phyloP scores from a whole-genome alignment of 2,113 vertebrate genomes.

The Ramphastos sulfuratus region DNA sequence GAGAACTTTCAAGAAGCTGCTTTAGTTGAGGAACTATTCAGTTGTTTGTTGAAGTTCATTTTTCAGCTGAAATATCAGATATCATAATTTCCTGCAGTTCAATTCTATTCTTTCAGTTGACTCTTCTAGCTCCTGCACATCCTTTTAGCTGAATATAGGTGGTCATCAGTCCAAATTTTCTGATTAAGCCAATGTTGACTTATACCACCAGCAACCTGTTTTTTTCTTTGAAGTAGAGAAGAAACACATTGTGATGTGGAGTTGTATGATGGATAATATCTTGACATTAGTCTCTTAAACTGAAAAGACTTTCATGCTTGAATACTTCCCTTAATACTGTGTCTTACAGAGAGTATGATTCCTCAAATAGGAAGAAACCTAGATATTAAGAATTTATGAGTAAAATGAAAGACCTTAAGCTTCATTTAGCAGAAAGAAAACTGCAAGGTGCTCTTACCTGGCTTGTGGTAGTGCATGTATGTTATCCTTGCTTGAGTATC shows the following conservation, averaged over 20 bases:
- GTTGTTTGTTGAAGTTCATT: background rate
- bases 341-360: background rate
- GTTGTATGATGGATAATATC: background rate
- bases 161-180: background rate
- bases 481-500: background rate
- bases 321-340: background rate
- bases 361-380: background rate
- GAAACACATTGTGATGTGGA: background rate
- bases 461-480: rapidly evolving
- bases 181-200: background rate
- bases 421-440: background rate
- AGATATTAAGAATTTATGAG: background rate
- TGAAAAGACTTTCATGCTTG: conserved; percentile 5
- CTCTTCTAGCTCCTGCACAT: background rate
- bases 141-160: background rate
- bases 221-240: background rate
- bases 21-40: background rate
- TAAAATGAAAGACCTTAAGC: background rate
- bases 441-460: background rate
- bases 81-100: background rate
- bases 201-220: background rate
- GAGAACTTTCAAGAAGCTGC: background rate
- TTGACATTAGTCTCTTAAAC: background rate
- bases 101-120: background rate
- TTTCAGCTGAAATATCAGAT: background rate